Evolutionary conservation across 1,140 invertebrate genomes (phyloP), one percentile per base, ranked within the genome.

Genomic region (Lucilia cuprina): DNA sequence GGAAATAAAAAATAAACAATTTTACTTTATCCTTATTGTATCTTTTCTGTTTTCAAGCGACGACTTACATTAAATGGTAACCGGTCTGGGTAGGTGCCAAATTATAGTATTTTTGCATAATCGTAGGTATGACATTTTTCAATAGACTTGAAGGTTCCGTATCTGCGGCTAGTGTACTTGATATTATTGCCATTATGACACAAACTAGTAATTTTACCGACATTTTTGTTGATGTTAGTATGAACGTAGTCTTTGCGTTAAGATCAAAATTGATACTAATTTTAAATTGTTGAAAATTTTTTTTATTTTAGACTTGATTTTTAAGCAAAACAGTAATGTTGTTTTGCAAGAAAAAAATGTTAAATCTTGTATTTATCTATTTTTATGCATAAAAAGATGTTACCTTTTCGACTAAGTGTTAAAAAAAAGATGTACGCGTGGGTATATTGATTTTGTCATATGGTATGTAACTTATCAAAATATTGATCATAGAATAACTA

Each of bases 31-130:
- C 25, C 25, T 30, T 30, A 30, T 1, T 1, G 25, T 30, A 30
- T n/a, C 14, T 14, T 60, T 60, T 10, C 5, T 17, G 14, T 70
- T 25, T 21, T 10, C n/a, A 82, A 65, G 55, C 55, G 25, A 30
- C 21, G 25, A 83, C 86, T 77, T 85, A 90, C 89, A 84, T 49
- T 17, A 88, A 89, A 3, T 87, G 86, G 74, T 90, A 90, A 8
- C 88, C 89, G 49, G 88, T 86, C 49, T 89, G 84, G 34, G 86
- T 87, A 50, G 87, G 85, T 8, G 41, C 86, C 4, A 74, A 41
- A 0, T 65, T 82, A 41, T 89, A 90, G 14, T 41, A 83, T 0
- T 89, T 86, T 12, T 84, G 47, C 14, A 87, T 82, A 2, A 88
- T 8, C 0, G 0, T 84, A 12, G 89, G 89, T 9, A 84, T 83